Conservation (phyloP, 2,888 invertebrate genomes). For the Tinea semifulvella region DNA sequence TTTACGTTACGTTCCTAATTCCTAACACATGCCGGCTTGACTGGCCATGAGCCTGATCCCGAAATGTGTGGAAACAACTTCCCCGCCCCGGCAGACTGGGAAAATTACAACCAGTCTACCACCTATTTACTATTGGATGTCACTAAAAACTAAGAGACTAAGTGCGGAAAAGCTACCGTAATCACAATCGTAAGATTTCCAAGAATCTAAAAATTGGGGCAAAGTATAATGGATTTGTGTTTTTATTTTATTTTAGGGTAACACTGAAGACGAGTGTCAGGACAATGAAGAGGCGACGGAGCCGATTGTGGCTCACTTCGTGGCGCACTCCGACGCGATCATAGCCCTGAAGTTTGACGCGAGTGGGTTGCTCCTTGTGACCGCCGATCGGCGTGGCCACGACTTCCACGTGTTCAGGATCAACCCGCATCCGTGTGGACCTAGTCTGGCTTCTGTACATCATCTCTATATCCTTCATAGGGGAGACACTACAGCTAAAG, state of each 20-base stretch:
- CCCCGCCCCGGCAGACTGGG: too few relatives aligned
- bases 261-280: constrained; percentile 63
- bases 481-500: constrained; percentile 96
- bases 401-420: constrained; percentile 96
- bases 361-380: constrained; percentile 88
- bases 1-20: too few relatives aligned
- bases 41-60: too few relatives aligned
- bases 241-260: constrained; percentile 41
- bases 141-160: too few relatives aligned
- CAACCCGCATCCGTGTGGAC: constrained; percentile 90
- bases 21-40: too few relatives aligned
- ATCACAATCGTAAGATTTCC: too few relatives aligned
- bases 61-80: too few relatives aligned
- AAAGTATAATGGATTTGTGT: too few relatives aligned
- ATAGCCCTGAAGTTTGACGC: constrained; percentile 91
- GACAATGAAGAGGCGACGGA: constrained; percentile 74
- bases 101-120: too few relatives aligned
- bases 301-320: constrained; percentile 85
- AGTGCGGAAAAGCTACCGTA: too few relatives aligned
- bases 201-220: too few relatives aligned
- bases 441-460: constrained; percentile 88
- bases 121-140: too few relatives aligned
- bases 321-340: constrained; percentile 88
- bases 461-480: constrained; percentile 95
- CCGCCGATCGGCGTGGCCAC: constrained; percentile 92